phyloP scores from a whole-genome alignment of 2,113 vertebrate genomes.

The Agelaius phoeniceus region DNA sequence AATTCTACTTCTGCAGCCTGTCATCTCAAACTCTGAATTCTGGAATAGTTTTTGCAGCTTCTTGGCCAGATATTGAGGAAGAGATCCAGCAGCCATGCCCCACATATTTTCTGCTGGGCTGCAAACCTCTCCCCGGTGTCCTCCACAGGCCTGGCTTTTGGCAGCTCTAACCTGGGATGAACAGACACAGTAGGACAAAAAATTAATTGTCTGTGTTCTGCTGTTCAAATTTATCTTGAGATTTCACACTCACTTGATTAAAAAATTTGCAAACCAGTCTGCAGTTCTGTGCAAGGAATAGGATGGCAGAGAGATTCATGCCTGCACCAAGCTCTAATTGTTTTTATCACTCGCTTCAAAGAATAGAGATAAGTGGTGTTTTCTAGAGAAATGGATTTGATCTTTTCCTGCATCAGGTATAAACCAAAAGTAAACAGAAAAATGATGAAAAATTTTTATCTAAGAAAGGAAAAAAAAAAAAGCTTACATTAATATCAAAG shows the following conservation, averaged over 20 bases:
- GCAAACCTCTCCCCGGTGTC: background rate
- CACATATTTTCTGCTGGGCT: background rate
- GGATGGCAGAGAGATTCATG: background rate
- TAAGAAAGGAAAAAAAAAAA: background rate
- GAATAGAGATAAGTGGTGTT: background rate
- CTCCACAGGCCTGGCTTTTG: background rate
- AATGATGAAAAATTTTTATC: background rate
- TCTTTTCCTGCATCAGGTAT: background rate
- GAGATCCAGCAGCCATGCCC: background rate
- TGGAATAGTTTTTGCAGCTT: background rate
- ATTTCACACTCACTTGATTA: background rate
- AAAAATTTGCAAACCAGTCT: background rate
- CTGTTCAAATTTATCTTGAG: background rate
- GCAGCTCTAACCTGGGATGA: background rate
- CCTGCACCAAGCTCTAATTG: background rate
- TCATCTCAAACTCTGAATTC: background rate
- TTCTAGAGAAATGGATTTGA: background rate
- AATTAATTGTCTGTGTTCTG: background rate
- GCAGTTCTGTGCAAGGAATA: background rate
- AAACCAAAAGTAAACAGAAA: background rate
- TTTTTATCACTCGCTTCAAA: background rate
- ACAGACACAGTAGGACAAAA: background rate
- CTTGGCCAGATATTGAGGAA: background rate
- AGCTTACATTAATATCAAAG: background rate
- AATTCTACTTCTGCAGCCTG: background rate